phyloP scores from a whole-genome alignment of 2,797 vertebrate species.

The Cheirogaleus major region DNA sequence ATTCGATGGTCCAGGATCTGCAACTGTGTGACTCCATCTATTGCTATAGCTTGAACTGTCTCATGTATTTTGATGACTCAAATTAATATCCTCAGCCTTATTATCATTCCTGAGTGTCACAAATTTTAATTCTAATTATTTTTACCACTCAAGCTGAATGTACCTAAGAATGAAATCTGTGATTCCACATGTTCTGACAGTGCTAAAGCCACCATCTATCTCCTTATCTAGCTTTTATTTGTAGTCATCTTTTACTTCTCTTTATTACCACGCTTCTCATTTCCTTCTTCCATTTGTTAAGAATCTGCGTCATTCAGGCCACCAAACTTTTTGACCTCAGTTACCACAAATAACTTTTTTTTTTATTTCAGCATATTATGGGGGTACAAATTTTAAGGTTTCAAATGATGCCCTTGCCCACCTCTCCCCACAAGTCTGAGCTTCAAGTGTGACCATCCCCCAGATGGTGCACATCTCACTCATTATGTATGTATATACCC shows the following conservation, averaged over 20 bases:
- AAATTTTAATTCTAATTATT: background rate
- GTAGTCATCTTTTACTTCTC: background rate
- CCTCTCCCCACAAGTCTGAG: no score
- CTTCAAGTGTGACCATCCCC: no score
- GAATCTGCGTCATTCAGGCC: background rate
- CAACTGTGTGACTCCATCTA: background rate
- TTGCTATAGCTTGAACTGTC: background rate
- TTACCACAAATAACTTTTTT: background rate
- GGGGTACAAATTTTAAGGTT: no score
- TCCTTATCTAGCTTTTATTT: background rate
- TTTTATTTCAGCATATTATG: background rate
- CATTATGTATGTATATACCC: no score
- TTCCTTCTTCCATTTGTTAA: background rate
- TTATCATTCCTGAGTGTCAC: background rate
- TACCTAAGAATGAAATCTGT: background rate
- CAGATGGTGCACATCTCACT: no score
- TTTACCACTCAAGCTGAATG: background rate
- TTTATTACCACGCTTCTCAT: background rate
- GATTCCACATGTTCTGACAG: background rate
- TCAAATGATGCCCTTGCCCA: no score
- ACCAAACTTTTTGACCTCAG: background rate
- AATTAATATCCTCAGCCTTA: background rate
- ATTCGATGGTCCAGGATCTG: background rate
- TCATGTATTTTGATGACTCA: background rate
- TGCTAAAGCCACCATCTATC: no score